Conservation (phyloP, 2,888 invertebrate genomes). For the Eilema sororculum region DNA sequence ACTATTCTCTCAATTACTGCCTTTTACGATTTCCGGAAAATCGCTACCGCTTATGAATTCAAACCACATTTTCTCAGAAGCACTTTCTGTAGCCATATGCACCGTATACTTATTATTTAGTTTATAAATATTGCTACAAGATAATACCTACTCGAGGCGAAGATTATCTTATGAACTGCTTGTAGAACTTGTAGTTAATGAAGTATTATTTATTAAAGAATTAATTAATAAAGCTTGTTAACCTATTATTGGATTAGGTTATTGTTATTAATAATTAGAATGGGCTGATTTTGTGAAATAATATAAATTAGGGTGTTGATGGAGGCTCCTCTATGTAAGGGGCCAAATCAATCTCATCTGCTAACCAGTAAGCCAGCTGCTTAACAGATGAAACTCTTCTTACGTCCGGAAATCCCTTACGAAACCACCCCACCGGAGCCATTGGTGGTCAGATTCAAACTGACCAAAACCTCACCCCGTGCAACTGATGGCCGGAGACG, state of each 20-base stretch:
- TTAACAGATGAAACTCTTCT: no score
- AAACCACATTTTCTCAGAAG: slow-evolving; percentile 38
- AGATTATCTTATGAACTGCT: slow-evolving; percentile 32
- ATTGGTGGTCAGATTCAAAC: no score
- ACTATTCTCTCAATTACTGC: no score
- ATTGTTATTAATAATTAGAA: not conserved
- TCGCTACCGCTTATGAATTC: slow-evolving; percentile 30
- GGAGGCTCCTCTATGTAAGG: no score
- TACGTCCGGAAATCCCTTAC: no score
- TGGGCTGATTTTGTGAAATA: not conserved
- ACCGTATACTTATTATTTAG: slow-evolving; percentile 38
- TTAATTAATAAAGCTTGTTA: not conserved
- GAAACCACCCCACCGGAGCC: no score
- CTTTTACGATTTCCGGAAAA: no score
- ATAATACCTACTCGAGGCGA: slow-evolving; percentile 31
- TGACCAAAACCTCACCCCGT: no score
- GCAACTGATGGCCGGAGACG: no score
- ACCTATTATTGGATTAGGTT: not conserved
- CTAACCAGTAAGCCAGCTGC: no score
- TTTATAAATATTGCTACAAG: slow-evolving; percentile 22
- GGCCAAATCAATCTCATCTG: no score
- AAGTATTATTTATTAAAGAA: not conserved
- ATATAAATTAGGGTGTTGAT: no score
- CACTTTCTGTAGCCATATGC: slow-evolving; percentile 45
- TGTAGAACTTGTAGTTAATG: not conserved